phyloP scores from a whole-genome alignment of 2,797 vertebrate species.

The Brotogeris chrysoptera region DNA sequence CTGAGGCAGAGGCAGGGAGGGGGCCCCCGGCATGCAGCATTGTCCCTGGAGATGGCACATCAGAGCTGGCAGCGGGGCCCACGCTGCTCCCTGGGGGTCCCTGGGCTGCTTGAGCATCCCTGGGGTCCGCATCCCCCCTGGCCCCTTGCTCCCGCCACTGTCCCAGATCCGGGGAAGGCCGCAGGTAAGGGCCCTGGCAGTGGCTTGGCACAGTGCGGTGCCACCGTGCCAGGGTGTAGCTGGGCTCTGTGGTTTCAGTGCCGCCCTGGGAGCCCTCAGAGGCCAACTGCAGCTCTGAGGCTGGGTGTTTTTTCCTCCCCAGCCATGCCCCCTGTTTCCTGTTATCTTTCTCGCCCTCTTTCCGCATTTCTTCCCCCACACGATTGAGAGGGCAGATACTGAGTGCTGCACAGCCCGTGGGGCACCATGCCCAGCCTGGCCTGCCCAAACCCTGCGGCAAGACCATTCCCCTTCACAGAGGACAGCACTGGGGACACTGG shows the following conservation, averaged over 20 bases:
- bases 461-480: rapidly evolving
- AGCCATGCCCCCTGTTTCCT: neutral
- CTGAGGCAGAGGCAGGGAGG: neutral
- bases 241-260: neutral
- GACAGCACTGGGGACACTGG: neutral
- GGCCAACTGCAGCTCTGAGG: neutral
- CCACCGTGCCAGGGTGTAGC: rapidly evolving
- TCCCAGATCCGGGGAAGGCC: neutral
- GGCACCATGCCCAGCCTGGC: neutral
- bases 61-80: neutral
- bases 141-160: neutral
- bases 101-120: neutral
- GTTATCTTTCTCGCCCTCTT: neutral
- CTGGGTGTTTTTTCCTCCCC: neutral
- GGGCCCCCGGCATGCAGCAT: rapidly evolving
- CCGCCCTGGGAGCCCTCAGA: neutral
- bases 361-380: neutral
- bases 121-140: too few species aligned
- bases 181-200: neutral
- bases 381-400: neutral
- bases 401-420: rapidly evolving
- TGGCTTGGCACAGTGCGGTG: rapidly evolving
- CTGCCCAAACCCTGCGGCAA: neutral
- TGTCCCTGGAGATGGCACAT: neutral
- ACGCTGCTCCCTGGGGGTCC: neutral